Percentiles rank a stretch among this genome's conserved stretches.
phyloP scores from a whole-genome alignment of 2,113 vertebrate species.

The Ciconia maguari region DNA sequence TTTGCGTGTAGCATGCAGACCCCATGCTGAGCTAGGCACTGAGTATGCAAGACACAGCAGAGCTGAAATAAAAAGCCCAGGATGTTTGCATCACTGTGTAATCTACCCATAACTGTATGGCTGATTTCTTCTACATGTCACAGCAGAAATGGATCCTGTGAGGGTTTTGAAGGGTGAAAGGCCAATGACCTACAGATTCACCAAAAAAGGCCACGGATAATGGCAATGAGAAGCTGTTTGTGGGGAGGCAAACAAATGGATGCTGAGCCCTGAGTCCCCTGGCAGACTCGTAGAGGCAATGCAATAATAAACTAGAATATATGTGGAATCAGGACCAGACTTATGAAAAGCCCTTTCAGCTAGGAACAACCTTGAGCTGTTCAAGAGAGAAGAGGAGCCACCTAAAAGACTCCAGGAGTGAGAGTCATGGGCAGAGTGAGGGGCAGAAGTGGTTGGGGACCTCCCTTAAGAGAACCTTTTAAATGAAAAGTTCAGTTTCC shows the following conservation, averaged over 20 bases:
- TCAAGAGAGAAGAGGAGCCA: neutral
- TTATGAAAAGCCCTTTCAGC: neutral
- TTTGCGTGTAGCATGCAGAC: neutral
- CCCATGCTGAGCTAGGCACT: neutral
- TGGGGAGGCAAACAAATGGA: neutral
- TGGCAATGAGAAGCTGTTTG: neutral
- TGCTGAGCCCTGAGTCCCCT: neutral
- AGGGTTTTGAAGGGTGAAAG: neutral
- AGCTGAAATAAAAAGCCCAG: neutral
- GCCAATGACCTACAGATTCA: neutral
- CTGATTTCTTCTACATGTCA: neutral
- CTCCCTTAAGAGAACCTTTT: neutral
- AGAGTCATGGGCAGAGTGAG: neutral
- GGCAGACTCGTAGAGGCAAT: neutral
- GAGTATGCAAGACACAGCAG: neutral
- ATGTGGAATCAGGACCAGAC: neutral
- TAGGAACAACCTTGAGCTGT: neutral
- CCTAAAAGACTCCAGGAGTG: neutral
- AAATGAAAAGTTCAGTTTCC: neutral
- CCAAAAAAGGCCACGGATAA: neutral
- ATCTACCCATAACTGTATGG: neutral
- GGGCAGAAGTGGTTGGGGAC: neutral
- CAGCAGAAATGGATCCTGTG: neutral
- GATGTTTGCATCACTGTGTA: neutral
- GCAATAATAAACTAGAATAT: neutral